phyloP scores from a whole-genome alignment of 1,140 invertebrate genomes.

The Sogatella furcifera region DNA sequence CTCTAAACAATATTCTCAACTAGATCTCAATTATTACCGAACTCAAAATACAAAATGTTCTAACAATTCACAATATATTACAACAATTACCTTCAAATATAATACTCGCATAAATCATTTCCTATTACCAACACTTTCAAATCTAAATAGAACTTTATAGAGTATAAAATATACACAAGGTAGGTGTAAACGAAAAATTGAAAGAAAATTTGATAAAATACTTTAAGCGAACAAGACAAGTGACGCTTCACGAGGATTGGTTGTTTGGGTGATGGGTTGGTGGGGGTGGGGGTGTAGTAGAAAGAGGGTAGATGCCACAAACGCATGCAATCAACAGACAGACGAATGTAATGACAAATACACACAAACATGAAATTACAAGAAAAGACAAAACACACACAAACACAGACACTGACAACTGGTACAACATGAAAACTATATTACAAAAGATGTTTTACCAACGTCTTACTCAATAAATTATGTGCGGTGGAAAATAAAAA shows the following conservation, averaged over 20 bases:
- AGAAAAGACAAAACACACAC: too few species aligned
- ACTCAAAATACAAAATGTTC: too few species aligned
- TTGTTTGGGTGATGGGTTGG: neutral
- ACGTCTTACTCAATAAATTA: too few species aligned
- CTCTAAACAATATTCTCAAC: too few species aligned
- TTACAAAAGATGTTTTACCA: too few species aligned
- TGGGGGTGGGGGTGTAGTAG: slow-evolving; percentile 13
- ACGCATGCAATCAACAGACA: neutral
- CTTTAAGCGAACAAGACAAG: slow-evolving; percentile 23
- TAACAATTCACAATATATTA: too few species aligned
- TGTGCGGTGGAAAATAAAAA: too few species aligned
- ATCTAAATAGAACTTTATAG: neutral
- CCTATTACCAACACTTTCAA: too few species aligned
- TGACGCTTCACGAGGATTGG: slow-evolving; percentile 23
- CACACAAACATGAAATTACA: slow-evolving; percentile 20
- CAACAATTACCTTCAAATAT: too few species aligned
- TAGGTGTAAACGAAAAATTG: slow-evolving; percentile 1
- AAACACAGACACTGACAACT: slow-evolving; percentile 20
- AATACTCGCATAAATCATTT: too few species aligned
- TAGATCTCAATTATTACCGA: too few species aligned
- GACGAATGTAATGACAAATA: slow-evolving; percentile 22
- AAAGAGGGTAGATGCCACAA: slow-evolving; percentile 12
- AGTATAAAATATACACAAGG: neutral
- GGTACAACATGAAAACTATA: neutral
- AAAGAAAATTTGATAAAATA: neutral